Conservation (phyloP, 1,140 invertebrate species). For the Hycleus phaleratus region DNA sequence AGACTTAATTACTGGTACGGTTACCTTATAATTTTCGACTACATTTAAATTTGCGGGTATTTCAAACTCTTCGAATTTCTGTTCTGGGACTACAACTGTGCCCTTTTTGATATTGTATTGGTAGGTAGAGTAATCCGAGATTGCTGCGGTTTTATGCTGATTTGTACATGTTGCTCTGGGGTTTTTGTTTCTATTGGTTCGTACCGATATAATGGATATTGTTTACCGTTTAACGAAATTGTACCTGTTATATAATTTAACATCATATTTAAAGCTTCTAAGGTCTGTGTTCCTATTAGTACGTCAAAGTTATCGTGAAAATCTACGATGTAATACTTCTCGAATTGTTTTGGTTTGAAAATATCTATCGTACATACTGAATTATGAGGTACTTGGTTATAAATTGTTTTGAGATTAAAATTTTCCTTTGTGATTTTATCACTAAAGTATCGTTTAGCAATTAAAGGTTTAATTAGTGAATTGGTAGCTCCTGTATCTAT, state of each 20-base stretch:
- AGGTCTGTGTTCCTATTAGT: not conserved
- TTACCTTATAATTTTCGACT: not conserved
- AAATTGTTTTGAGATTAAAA: not conserved
- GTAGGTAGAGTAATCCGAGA: not conserved
- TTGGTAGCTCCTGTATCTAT: constrained; percentile 1
- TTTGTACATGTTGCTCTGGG: too few relatives aligned
- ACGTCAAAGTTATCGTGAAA: not conserved
- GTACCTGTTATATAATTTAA: not conserved
- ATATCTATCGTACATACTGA: not conserved
- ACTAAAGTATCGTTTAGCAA: constrained; percentile 2
- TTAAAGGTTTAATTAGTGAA: not conserved
- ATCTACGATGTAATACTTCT: not conserved
- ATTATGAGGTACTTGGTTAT: not conserved
- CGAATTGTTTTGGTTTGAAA: not conserved
- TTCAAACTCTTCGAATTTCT: not conserved
- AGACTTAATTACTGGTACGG: not conserved
- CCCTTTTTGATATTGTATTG: not conserved
- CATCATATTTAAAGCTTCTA: not conserved
- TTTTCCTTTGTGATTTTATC: not conserved
- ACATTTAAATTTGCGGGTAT: not conserved
- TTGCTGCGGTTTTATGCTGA: not conserved
- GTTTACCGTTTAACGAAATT: not conserved
- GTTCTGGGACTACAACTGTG: not conserved
- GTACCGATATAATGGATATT: not conserved
- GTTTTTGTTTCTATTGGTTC: not conserved